Evolutionary conservation across 2,113 vertebrate genomes (phyloP).

Genomic region (Hiodon alosoides): DNA sequence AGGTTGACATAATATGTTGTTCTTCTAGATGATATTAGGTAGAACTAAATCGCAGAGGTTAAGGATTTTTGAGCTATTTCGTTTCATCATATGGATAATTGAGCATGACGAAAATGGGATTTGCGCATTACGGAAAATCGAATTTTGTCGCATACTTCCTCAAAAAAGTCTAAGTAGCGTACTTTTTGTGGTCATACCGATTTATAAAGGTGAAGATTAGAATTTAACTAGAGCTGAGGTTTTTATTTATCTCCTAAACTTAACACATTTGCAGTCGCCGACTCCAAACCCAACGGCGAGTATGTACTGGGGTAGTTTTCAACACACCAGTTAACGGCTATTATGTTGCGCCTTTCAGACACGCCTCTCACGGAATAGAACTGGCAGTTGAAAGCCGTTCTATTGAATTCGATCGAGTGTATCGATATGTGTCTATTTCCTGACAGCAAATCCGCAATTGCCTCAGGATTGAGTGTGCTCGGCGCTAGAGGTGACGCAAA

Average conservation of each 20-base stretch:
- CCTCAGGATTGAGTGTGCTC: constrained; percentile 88
- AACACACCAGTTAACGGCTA: constrained; percentile 13
- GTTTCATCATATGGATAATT: not conserved
- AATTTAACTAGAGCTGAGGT: not conserved
- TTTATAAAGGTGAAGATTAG: not conserved
- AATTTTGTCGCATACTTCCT: too few relatives aligned
- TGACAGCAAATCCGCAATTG: constrained; percentile 73
- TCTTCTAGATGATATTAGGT: too few relatives aligned
- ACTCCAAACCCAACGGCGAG: not conserved
- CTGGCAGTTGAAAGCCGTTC: not conserved
- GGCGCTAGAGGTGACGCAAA: constrained; percentile 98
- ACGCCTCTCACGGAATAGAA: not conserved
- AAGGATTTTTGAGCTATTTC: too few relatives aligned
- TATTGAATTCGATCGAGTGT: not conserved
- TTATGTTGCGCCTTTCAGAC: constrained; percentile 5
- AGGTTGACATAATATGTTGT: too few relatives aligned
- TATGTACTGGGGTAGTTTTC: not conserved
- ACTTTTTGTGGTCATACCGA: not conserved
- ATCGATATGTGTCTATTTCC: constrained; percentile 45
- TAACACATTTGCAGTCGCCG: not conserved
- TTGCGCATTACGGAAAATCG: too few relatives aligned
- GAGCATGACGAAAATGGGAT: too few relatives aligned
- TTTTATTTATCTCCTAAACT: not conserved
- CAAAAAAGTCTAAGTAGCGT: too few relatives aligned
- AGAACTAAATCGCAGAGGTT: too few relatives aligned